Base-by-base conservation (phyloP, 1,140 invertebrate species). In the Arctopsyche grandis region DNA sequence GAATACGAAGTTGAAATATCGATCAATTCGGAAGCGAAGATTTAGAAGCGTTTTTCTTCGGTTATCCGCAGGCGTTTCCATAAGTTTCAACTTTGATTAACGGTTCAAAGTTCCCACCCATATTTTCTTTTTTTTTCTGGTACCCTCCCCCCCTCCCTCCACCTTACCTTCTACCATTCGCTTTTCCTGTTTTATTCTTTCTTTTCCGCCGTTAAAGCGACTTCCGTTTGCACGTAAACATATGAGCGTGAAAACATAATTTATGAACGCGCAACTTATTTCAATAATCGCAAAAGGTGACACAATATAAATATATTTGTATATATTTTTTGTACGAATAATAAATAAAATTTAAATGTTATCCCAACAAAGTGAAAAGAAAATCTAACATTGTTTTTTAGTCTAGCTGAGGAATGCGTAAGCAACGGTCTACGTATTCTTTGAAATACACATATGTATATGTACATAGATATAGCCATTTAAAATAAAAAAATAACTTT, bases 81-180 rank as follows among this genome's bases (percentile, higher is more conserved):
- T 66, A 66, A 66, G 63, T 66, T 66, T 66, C 63, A 66, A 66
- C 63, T 66, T 66, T 66, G 63, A 66, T 66, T 66, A 66, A 66
- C 63, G 63, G 22, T 66, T 66, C 63, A 66, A 66, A 66, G 63
- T 66, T 66, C 21, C 63, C 63, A 24, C 63, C 63, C 63, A 26
- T 66, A 66, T 29, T 66, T 29, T 66, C 19, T 9, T 66, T 52
- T 66, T 26, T 66, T 29, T 26, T 66, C 26, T 26, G 21, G 5
- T 10, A 5, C 3, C 19, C 26, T 66, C 5, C 22, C 26, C 24
- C 24, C 24, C n/a, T n/a, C n/a, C n/a, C n/a, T n/a, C n/a, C n/a
- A n/a, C n/a, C n/a, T n/a, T n/a, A n/a, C n/a, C n/a, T n/a, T 14
- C 48, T 14, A 5, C 10, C 48, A 52, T 16, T 14, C 48, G 48